These are phyloP conservation scores for Drosophila acutilabella DNA, from an alignment of 2,888 invertebrate genomes.

Conservation along the genomic window DNA sequence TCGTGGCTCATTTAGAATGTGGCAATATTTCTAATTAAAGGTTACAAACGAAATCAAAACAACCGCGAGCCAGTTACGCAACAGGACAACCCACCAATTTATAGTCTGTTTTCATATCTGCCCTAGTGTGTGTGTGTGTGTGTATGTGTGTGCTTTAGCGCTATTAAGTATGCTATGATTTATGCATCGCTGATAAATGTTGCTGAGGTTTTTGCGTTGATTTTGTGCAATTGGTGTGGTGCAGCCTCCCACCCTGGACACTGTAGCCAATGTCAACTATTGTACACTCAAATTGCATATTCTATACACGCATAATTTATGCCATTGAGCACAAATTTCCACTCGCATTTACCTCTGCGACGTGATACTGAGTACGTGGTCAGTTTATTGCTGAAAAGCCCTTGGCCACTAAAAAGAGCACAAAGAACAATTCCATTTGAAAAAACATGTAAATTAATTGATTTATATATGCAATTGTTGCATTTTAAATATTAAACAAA, in stretches of 20 bases:
- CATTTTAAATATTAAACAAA: no score
- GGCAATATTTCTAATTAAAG: constrained; percentile 81
- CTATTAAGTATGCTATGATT: constrained; percentile 78
- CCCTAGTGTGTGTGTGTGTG: constrained; percentile 11
- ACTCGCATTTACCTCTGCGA: background rate
- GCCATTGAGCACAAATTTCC: constrained; percentile 46
- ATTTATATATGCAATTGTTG: no score
- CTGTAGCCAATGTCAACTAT: constrained; percentile 53
- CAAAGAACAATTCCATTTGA: background rate
- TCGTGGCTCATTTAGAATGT: constrained; percentile 68
- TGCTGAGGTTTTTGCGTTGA: constrained; percentile 72
- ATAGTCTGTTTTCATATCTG: constrained; percentile 2
- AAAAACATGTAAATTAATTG: background rate
- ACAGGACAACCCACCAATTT: constrained; percentile 54
- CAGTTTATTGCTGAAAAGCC: background rate
- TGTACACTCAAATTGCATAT: constrained; percentile 69
- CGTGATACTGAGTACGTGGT: constrained; percentile 2
- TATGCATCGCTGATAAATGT: constrained; percentile 77
- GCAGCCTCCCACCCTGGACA: constrained; percentile 1
- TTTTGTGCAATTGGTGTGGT: constrained; percentile 59
- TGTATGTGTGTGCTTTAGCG: constrained; percentile 25
- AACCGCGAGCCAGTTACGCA: constrained; percentile 66
- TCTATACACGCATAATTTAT: constrained; percentile 71
- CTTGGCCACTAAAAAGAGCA: background rate
- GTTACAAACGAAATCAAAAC: constrained; percentile 81